A percentile compares a stretch with the other conserved stretches of the same genome.
phyloP scores from a whole-genome alignment of 2,797 vertebrate genomes.

The Lepus townsendii region DNA sequence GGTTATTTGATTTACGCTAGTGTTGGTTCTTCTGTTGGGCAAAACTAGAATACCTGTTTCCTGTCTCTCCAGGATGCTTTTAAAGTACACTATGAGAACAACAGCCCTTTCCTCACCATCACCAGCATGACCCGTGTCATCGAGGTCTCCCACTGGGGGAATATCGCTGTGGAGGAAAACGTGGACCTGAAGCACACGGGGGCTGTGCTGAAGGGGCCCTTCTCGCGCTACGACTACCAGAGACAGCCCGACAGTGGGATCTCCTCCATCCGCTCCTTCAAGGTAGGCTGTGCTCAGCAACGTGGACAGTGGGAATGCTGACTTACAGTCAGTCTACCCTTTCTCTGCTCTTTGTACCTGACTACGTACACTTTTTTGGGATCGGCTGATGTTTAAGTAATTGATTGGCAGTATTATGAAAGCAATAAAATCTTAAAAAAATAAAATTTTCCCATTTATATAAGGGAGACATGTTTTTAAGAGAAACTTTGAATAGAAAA shows the following conservation, averaged over 20 bases:
- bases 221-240: slow-evolving; percentile 99
- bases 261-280: slow-evolving; percentile 99
- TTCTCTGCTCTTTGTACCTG: neutral
- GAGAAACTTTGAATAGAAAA: neutral
- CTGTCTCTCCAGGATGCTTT: slow-evolving; percentile 91
- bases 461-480: neutral
- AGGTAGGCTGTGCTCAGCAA: slow-evolving; percentile 88
- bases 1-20: neutral
- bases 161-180: slow-evolving; percentile 98
- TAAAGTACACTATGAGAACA: slow-evolving; percentile 99
- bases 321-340: neutral
- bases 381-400: neutral
- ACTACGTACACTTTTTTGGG: neutral
- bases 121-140: slow-evolving; percentile 96
- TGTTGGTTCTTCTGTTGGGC: neutral
- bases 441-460: neutral
- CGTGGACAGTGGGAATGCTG: neutral
- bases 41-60: neutral
- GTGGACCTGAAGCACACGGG: slow-evolving; percentile 98
- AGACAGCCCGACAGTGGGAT: slow-evolving; percentile 98
- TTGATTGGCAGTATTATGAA: neutral
- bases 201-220: slow-evolving; percentile 96
- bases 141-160: slow-evolving; percentile 99
- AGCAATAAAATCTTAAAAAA: neutral
- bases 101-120: slow-evolving; percentile 97